Base-by-base conservation (phyloP, 1,140 invertebrate genomes). In the Luehdorfia chinensis region DNA sequence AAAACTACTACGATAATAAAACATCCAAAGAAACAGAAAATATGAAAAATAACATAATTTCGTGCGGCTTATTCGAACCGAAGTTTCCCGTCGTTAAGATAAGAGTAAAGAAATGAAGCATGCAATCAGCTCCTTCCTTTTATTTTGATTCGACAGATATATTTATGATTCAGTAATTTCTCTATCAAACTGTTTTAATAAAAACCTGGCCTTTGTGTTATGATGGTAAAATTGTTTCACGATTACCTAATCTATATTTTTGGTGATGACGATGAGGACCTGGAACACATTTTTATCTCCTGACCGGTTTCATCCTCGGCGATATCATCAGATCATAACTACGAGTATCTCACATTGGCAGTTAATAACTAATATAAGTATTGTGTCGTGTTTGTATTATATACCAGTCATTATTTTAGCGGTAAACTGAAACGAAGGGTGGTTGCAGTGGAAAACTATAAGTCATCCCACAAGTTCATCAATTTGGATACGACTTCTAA, bases 331-430 rank as follows among this genome's bases (percentile, higher is more conserved):
- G 7, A 6, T 27, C 23, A 1, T 27, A n/a, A 8, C 19, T 21
- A 4, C 19, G 19, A 21, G 19, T 21, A 4, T 21, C 3, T 21
- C 19, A 7, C 19, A 21, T n/a, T n/a, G n/a, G n/a, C n/a, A n/a
- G n/a, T n/a, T 21, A 21, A 21, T 21, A 21, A 7, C 19, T 21
- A 7, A 21, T 3, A 4, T 21, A 7, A n/a, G n/a, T n/a, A 21
- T 7, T 7, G 19, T 21, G 19, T 21, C 19, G 19, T 21, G 19
- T 4, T 21, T 4, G 19, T 4, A 21, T 7, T 3, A 62, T 65
- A 60, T 60, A 43, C 52, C 64, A 61, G 70, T 79, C 69, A 67
- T 75, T 74, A 69, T 59, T 59, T 60, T 55, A 55, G 63, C 56
- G 59, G 45, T 56, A 54, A 66, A 71, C 57, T 58, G 59, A 55